Evolutionary conservation across 2,797 vertebrate species (phyloP), one percentile per base, ranked within the genome.

Genomic region (Pantherophis vulpinus): DNA sequence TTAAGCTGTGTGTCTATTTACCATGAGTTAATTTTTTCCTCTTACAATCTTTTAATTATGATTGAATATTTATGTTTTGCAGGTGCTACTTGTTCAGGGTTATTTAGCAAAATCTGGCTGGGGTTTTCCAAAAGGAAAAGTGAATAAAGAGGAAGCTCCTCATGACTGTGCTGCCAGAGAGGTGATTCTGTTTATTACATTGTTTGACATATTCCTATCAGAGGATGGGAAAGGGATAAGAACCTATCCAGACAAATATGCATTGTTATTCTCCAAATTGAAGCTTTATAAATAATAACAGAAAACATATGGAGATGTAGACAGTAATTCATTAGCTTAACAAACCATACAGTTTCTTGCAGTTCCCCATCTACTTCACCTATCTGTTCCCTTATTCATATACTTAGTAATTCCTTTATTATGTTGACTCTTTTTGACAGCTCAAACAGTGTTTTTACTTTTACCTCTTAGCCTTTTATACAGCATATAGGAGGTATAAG

Each of bases 111-210:
- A 99, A 96, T 99, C 99, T 92, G 99, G 99, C 74, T 99, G 99
- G 99, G 99, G 99, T 61, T 99, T 99, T 97, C 99, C 99, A 63
- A 99, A 99, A 97, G 99, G 99, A 32, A 99, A 99, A 96, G 99
- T 99, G 42, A 99, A 99, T 92, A 99, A 99, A 97, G 99, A 99
- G 63, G 99, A 99, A 95, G 99, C 99, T 13, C 99, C 99, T 74
- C 99, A 99, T 92, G 99, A 99, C 94, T 99, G 99, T 95, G 99
- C 99, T 86, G 99, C 99, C 92, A 98, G 99, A 96, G 99, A 99
- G 97, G 99, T 99, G 94, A 98, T 97, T 95, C 90, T 23, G 20
- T 11, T 25, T 66, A 95, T 5, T 13, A 5, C 0, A n/a, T 61
- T 90, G 29, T 13, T 91, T n/a, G 23, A 92, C 91, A 18, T 59